These are phyloP conservation scores for Bujurquina vittata DNA, from an alignment of 2,113 vertebrate genomes.

Conservation along the genomic window DNA sequence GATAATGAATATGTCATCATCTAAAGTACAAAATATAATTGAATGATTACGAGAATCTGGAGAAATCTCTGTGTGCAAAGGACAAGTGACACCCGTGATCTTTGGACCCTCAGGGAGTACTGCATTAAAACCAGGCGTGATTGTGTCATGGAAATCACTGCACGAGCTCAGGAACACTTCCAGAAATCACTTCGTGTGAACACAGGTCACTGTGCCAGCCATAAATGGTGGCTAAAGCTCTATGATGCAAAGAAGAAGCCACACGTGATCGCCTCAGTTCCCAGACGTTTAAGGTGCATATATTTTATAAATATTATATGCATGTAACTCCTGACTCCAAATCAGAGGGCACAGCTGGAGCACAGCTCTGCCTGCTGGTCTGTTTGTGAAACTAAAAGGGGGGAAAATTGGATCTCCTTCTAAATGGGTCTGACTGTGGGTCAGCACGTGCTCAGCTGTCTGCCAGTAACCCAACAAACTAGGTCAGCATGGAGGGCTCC, in stretches of 20 bases:
- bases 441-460: slow-evolving; percentile 46
- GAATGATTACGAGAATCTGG: not conserved
- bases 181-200: not conserved
- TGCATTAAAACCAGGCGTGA: not conserved
- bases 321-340: not conserved
- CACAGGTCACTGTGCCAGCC: not conserved
- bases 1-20: too few species aligned
- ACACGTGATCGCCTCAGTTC: not conserved
- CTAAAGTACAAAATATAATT: not conserved
- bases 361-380: not conserved
- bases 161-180: not conserved
- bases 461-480: slow-evolving; percentile 64
- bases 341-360: not conserved
- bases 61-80: not conserved
- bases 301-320: not conserved
- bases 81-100: not conserved
- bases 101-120: not conserved
- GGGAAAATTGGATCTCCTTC: slow-evolving; percentile 18
- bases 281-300: not conserved
- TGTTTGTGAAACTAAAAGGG: slow-evolving; percentile 14
- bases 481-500: slow-evolving; percentile 67
- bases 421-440: slow-evolving; percentile 34
- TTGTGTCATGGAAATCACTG: not conserved
- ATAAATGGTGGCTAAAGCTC: not conserved
- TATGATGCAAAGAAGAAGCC: not conserved